phyloP scores from a whole-genome alignment of 1,140 invertebrate species.

The Drosophila bocki region DNA sequence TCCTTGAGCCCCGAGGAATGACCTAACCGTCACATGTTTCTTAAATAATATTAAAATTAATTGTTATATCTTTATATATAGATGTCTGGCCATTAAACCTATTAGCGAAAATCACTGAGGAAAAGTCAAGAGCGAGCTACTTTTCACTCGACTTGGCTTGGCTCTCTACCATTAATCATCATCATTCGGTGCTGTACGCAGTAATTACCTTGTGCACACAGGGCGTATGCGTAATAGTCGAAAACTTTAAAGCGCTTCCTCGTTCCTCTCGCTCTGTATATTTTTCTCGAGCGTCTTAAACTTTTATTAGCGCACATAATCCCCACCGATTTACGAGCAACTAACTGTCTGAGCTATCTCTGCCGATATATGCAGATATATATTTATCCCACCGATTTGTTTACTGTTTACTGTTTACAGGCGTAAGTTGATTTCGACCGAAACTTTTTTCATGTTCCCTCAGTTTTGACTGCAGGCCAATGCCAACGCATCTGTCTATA shows the following conservation, averaged over 20 bases:
- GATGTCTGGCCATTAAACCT: not conserved
- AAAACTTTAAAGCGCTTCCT: slow-evolving; percentile 43
- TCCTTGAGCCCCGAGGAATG: no score
- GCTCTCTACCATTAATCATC: slow-evolving; percentile 38
- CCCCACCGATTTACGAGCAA: slow-evolving; percentile 73
- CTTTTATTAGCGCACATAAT: slow-evolving; percentile 78
- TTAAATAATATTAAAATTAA: not conserved
- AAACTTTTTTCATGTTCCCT: slow-evolving; percentile 48
- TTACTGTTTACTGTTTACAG: slow-evolving; percentile 80
- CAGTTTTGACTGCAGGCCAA: slow-evolving; percentile 51
- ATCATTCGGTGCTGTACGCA: slow-evolving; percentile 8
- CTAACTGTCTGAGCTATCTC: slow-evolving; percentile 54
- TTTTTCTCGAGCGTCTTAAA: slow-evolving; percentile 61
- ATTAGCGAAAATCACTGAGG: slow-evolving; percentile 5
- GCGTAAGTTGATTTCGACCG: slow-evolving; percentile 66
- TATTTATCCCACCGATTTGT: slow-evolving; percentile 53
- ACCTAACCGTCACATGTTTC: no score
- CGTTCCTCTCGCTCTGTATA: slow-evolving; percentile 8
- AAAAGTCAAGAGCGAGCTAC: slow-evolving; percentile 4
- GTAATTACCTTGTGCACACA: slow-evolving; percentile 33
- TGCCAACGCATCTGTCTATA: slow-evolving; percentile 47
- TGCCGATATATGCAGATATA: slow-evolving; percentile 3
- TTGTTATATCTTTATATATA: not conserved
- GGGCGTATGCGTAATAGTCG: slow-evolving; percentile 67
- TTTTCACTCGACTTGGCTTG: not conserved